Percentiles rank a stretch among this genome's conserved stretches.
These are phyloP conservation scores for Tilapia sparmanii DNA, from an alignment of 2,113 vertebrate genomes.

Conservation along the genomic window DNA sequence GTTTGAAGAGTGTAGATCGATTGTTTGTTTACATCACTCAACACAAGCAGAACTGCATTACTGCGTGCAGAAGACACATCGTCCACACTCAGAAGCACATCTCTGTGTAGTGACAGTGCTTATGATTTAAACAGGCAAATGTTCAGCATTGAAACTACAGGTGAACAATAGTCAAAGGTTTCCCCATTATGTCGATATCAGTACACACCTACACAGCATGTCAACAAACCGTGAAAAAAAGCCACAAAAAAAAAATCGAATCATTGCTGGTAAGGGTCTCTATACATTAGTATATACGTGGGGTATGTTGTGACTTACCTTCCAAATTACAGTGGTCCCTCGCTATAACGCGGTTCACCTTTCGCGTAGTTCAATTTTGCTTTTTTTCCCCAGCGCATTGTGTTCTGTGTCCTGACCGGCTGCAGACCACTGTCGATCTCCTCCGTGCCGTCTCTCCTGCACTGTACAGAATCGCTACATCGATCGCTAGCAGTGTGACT, in stretches of 20 bases:
- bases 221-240: not conserved
- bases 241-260: not conserved
- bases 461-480: not conserved
- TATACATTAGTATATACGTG: not conserved
- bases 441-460: not conserved
- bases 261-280: not conserved
- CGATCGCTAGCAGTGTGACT: not conserved
- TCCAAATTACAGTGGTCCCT: not conserved
- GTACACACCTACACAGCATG: not conserved
- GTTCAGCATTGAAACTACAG: not conserved
- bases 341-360: not conserved
- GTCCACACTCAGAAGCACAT: not conserved
- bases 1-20: not conserved
- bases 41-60: not conserved
- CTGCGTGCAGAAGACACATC: not conserved
- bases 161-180: not conserved
- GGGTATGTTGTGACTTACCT: not conserved
- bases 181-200: not conserved
- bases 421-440: not conserved
- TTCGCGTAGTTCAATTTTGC: fast-evolving
- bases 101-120: fast-evolving
- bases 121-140: not conserved
- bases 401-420: not conserved
- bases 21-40: not conserved
- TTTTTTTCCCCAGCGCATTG: not conserved